phyloP scores from a whole-genome alignment of 2,888 invertebrate genomes.

The Pyralis farinalis region DNA sequence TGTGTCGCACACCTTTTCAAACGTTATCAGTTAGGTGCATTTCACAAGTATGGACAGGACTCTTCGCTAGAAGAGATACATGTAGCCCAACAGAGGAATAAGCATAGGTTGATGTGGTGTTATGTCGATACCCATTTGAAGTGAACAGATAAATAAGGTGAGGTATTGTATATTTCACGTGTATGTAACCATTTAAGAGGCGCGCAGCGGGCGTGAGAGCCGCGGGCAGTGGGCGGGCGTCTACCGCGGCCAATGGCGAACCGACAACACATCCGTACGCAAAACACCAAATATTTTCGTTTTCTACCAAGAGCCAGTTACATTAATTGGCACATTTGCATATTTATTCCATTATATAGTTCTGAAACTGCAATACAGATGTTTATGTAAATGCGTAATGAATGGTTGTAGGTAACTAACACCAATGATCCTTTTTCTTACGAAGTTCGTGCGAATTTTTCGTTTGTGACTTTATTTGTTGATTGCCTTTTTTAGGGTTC shows the following conservation, averaged over 20 bases:
- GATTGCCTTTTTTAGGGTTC: too few species aligned
- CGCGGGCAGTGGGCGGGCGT: conserved; percentile 67
- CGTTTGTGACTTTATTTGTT: too few species aligned
- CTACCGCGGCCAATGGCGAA: conserved; percentile 48
- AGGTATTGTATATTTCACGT: not conserved
- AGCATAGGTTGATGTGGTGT: too few species aligned
- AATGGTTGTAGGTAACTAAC: not conserved
- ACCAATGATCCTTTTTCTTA: not conserved
- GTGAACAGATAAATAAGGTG: not conserved
- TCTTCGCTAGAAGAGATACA: too few species aligned
- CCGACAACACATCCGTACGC: conserved; percentile 26
- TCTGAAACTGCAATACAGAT: conserved; percentile 28
- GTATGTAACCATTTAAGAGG: conserved; percentile 8
- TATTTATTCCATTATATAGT: conserved; percentile 52
- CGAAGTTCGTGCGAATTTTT: too few species aligned
- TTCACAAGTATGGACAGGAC: too few species aligned
- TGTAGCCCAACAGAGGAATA: too few species aligned
- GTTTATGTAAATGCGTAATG: conserved; percentile 20
- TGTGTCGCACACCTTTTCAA: too few species aligned
- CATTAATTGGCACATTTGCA: conserved; percentile 59
- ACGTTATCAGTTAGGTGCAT: too few species aligned
- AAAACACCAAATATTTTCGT: conserved; percentile 49
- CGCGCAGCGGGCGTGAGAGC: conserved; percentile 48
- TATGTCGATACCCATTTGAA: too few species aligned
- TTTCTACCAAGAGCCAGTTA: conserved; percentile 44